These are phyloP conservation scores for Lasaia peninsularis DNA, from an alignment of 1,140 invertebrate species.

Conservation along the genomic window DNA sequence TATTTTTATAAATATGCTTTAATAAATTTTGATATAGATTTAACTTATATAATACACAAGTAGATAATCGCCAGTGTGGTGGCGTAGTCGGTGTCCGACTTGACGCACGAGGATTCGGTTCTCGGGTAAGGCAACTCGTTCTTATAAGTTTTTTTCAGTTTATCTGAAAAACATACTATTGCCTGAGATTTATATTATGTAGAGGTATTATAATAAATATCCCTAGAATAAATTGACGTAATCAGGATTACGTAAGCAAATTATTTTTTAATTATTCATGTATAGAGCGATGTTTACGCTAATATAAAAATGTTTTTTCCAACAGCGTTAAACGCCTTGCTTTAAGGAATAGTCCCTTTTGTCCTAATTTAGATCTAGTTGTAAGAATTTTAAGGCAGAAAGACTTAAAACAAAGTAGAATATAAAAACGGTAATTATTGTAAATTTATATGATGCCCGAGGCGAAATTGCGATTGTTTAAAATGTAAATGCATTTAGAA, in stretches of 20 bases:
- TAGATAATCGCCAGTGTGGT: no score
- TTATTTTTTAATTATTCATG: no score
- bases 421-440: conserved; percentile 32
- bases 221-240: no score
- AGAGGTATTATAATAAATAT: no score
- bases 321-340: neutral
- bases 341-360: neutral
- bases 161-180: no score
- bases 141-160: no score
- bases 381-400: conserved; percentile 25
- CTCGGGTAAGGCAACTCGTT: no score
- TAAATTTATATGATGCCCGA: conserved; percentile 31
- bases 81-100: no score
- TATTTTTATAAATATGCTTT: neutral
- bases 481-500: neutral
- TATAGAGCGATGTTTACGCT: no score
- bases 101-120: no score
- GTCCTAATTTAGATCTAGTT: neutral
- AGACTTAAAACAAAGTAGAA: conserved; percentile 34
- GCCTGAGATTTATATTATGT: no score
- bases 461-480: conserved; percentile 24
- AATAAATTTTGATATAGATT: neutral
- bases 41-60: neutral
- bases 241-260: no score
- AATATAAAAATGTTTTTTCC: neutral